Conservation (phyloP, 2,113 vertebrate genomes). For the Lamprotornis superbus region DNA sequence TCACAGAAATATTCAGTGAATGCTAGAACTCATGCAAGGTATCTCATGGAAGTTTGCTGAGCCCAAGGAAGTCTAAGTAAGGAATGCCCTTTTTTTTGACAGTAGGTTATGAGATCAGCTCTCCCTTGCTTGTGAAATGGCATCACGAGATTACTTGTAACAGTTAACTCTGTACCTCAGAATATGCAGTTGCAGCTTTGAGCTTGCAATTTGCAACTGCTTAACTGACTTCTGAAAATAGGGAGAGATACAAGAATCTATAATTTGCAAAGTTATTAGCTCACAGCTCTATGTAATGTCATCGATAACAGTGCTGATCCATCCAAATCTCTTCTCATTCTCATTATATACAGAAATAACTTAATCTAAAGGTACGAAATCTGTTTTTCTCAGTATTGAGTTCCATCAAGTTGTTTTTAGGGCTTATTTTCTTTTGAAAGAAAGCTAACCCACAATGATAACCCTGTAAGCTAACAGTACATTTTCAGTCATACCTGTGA, state of each 20-base stretch:
- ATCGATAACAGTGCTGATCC: not conserved
- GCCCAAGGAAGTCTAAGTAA: not conserved
- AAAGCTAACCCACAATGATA: not conserved
- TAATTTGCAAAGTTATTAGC: not conserved
- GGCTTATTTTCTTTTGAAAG: not conserved
- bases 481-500: slow-evolving; percentile 83
- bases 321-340: not conserved
- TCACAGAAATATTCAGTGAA: not conserved
- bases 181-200: not conserved
- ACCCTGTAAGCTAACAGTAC: not conserved
- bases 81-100: not conserved
- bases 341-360: not conserved
- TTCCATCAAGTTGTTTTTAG: not conserved
- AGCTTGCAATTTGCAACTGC: not conserved
- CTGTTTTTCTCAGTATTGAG: not conserved
- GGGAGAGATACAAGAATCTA: not conserved
- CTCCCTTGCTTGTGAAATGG: not conserved
- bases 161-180: not conserved
- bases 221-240: not conserved
- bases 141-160: not conserved
- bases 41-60: not conserved
- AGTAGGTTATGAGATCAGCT: not conserved
- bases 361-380: not conserved
- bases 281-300: not conserved
- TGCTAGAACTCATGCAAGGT: not conserved